Evolutionary conservation across 2,113 vertebrate species (phyloP), one percentile per base, ranked within the genome.

Genomic region (Otis tarda): DNA sequence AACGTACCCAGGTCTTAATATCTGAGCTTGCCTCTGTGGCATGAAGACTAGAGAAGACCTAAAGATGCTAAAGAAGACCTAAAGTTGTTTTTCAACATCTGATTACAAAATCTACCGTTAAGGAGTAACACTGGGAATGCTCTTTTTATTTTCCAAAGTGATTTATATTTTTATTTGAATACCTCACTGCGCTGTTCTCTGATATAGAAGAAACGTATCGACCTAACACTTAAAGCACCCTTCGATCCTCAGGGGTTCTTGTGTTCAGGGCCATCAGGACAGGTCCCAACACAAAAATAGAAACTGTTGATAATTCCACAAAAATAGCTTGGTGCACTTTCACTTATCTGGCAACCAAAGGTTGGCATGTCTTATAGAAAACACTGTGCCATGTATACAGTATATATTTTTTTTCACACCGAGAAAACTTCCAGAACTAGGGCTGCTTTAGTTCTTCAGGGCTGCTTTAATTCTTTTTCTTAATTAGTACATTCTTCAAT

Each of bases 341-440:
- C 77, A n/a, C 25, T 89, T 60, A 28, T 24, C 39, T 57, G 59
- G 24, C 35, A 47, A 14, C 60, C n/a, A 60, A 50, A 83, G 14
- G 9, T 1, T 68, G 61, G 41, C 47, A 50, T 31, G 39, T 52
- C 49, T 31, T 12, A 11, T 53, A 27, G 31, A 17, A 85, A 80
- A 75, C 22, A 12, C 53, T 1, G 4, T n/a, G 30, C 57, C 41
- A 21, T 2, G 0, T 5, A 20, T 7, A 6, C 2, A 56, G 6
- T 4, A 52, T 11, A 3, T 18, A 14, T 4, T 55, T 21, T 11
- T 11, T 52, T 77, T 30, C 59, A 43, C 47, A 27, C 7, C 47
- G 31, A 21, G 27, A 57, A 56, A 64, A 35, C 35, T 60, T 24
- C 67, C 59, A 43, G 24, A 64, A 4, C 22, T 33, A 17, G 13